Percentiles rank a stretch among this genome's conserved stretches.
Conservation (phyloP, 2,797 vertebrate species). For the Lophotriccus pileatus region DNA sequence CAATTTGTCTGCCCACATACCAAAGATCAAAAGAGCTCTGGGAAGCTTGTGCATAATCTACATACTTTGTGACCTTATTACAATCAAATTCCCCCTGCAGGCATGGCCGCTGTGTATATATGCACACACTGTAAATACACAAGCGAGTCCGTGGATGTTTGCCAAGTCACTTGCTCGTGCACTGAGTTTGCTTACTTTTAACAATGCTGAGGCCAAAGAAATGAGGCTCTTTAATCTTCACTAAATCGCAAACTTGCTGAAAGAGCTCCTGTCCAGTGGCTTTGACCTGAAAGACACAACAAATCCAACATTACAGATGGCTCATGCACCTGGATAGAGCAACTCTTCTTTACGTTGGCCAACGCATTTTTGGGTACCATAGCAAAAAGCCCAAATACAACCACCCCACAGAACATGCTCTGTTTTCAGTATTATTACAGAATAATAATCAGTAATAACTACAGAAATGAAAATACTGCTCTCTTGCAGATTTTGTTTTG, state of each 20-base stretch:
- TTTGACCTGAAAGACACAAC: conserved; percentile 79
- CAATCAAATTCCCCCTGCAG: conserved; percentile 14
- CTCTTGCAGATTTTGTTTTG: neutral
- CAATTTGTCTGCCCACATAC: conserved; percentile 55
- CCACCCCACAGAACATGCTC: neutral
- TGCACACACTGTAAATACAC: conserved; percentile 57
- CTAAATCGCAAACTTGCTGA: conserved; percentile 77
- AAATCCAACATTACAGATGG: conserved; percentile 12
- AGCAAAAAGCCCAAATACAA: neutral
- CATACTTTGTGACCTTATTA: conserved; percentile 52
- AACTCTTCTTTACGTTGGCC: neutral
- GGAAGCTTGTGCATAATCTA: conserved; percentile 53
- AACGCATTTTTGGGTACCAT: neutral
- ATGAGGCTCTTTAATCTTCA: conserved; percentile 85
- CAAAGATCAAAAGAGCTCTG: conserved; percentile 48
- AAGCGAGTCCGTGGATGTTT: neutral
- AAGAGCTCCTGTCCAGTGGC: conserved; percentile 88
- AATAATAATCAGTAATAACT: neutral
- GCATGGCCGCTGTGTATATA: conserved; percentile 16
- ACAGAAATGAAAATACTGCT: neutral
- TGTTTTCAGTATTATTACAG: neutral
- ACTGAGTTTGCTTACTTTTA: conserved; percentile 79
- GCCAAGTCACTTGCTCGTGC: conserved; percentile 45
- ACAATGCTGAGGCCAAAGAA: conserved; percentile 91
- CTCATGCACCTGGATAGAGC: neutral